Conservation (phyloP, 2,888 invertebrate species). For the Meta bourneti region DNA sequence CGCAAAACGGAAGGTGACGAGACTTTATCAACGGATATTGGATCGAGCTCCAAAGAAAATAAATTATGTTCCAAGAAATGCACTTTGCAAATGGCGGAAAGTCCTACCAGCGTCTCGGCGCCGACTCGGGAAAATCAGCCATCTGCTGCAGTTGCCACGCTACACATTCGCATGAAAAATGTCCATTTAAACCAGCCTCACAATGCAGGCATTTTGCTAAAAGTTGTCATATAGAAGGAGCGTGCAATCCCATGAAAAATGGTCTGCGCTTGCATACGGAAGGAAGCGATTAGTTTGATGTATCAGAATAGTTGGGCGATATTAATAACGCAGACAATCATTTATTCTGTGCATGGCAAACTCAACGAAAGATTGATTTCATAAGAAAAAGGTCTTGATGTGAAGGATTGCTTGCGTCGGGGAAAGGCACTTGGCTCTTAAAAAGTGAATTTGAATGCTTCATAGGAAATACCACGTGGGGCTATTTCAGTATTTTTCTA, state of each 20-base stretch:
- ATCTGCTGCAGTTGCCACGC: background rate
- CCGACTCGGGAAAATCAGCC: background rate
- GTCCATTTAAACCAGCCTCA: background rate
- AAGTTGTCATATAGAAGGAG: background rate
- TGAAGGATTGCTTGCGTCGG: background rate
- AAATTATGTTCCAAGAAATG: background rate
- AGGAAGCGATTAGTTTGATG: background rate
- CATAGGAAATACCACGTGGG: background rate
- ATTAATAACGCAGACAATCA: background rate
- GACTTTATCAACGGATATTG: background rate
- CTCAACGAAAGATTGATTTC: background rate
- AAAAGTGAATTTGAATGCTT: background rate
- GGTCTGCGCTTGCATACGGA: background rate
- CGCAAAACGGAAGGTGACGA: background rate
- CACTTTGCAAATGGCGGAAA: no score
- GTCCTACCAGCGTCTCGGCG: background rate
- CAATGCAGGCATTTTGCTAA: background rate
- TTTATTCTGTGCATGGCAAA: background rate
- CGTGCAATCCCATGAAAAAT: background rate
- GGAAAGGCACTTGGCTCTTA: background rate
- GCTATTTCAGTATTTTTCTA: background rate
- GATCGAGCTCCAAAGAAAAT: background rate
- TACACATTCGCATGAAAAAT: background rate
- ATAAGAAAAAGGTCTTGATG: background rate
- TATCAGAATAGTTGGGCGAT: background rate